Percentiles rank a stretch among this genome's conserved stretches.
Evolutionary conservation across 2,113 vertebrate genomes (phyloP).

Genomic region (Pituophis catenifer): DNA sequence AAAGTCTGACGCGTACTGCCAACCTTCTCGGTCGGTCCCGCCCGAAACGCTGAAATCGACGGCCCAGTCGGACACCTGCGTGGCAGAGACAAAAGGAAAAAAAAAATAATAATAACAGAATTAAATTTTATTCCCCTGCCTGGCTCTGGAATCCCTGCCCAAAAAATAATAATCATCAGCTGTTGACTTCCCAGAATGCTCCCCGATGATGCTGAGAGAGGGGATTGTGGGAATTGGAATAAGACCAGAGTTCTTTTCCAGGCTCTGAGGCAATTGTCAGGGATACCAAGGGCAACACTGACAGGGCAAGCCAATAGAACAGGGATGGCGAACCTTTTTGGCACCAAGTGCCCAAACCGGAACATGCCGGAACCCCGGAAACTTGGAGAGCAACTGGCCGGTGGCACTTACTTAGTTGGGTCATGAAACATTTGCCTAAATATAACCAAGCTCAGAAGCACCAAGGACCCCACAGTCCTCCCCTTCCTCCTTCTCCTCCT

Average conservation of each 20-base stretch:
- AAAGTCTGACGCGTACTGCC: slow-evolving; percentile 97
- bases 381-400: no score
- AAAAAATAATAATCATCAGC: no score
- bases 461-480: no score
- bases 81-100: background rate
- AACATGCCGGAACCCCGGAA: no score
- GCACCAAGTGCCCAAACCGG: no score
- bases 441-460: no score
- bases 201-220: background rate
- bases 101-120: background rate
- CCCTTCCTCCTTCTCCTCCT: no score
- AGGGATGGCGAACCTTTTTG: no score
- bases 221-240: background rate
- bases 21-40: slow-evolving; percentile 89
- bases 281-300: no score
- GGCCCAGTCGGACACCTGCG: slow-evolving; percentile 90
- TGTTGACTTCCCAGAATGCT: background rate
- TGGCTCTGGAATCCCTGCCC: background rate
- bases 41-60: slow-evolving; percentile 83
- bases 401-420: no score
- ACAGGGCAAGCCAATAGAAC: no score
- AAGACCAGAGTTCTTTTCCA: background rate
- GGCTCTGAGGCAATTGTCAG: background rate
- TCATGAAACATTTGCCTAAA: no score
- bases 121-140: background rate